Evolutionary conservation across 1,140 invertebrate species (phyloP), one percentile per base, ranked within the genome.

Genomic region (Drosophila bocqueti): DNA sequence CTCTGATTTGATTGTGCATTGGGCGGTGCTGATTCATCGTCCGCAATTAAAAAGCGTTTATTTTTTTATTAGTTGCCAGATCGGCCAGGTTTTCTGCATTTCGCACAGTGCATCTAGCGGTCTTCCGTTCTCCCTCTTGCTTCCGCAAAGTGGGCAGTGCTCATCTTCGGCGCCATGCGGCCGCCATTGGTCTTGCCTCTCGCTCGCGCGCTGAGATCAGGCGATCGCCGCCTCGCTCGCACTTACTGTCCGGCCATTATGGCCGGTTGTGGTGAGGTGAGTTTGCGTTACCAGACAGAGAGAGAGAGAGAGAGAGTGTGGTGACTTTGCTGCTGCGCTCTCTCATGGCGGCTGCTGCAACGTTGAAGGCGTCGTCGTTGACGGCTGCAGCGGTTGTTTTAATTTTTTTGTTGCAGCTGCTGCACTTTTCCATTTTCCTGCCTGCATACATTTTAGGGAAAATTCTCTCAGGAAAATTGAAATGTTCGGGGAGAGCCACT

Each of bases 171-270:
- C 63, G 63, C 73, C 81, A 76, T 80, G 59, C 55, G 65, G 71
- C 89, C 79, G 91, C 91, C 90, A 92, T 92, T 91, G 65, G 67
- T 84, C 76, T 87, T 83, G 74, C 79, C 31, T 92, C 90, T 86
- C 82, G 52, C 83, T 91, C 71, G 10, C 21, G 7, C 43, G 9
- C 36, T 2, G 55, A 67, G 81, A 83, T 83, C 81, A 13, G 18
- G 15, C 49, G 76, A 82, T 87, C 80, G 79, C 71, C 47, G 63
- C 9, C 79, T 82, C 82, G 57, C 65, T 85, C 75, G 67, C 47
- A 71, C 82, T 36, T 18, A 55, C 52, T 18, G 40, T 34, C 59
- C 40, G 11, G 42, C 50, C 45, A 64, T 45, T 54, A 66, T 76
- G 73, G 74, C 54, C 55, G 36, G 11, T 47, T 29, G 64, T 76